Conservation (phyloP, 1,140 invertebrate species). For the Penaeus vannamei region DNA sequence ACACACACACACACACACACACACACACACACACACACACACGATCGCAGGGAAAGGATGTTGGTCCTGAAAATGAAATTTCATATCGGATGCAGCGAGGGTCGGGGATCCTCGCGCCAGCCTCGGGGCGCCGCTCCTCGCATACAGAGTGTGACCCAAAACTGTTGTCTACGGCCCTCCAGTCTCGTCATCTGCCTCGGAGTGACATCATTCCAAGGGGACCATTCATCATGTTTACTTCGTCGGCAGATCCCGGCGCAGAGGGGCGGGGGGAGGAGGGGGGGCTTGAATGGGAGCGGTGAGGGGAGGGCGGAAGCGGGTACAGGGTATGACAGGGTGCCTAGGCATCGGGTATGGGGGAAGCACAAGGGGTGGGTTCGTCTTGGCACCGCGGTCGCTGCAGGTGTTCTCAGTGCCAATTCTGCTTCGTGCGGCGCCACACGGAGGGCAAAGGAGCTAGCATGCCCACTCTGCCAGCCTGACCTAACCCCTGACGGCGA, state of each 20-base stretch:
- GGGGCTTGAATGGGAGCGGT: too few relatives aligned
- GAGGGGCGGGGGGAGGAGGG: too few relatives aligned
- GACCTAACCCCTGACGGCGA: too few relatives aligned
- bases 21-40: background rate
- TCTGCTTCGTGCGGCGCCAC: slow-evolving; percentile 3
- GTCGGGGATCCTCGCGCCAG: too few relatives aligned
- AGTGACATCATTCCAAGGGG: too few relatives aligned
- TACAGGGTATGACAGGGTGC: background rate
- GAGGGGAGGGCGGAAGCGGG: too few relatives aligned
- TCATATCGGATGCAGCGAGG: background rate
- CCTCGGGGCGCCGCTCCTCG: too few relatives aligned
- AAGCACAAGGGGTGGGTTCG: slow-evolving; percentile 1
- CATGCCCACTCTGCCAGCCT: background rate
- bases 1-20: background rate
- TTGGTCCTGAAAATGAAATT: background rate
- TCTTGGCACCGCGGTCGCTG: slow-evolving; percentile 21
- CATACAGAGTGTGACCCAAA: too few relatives aligned
- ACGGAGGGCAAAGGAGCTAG: slow-evolving; percentile 3
- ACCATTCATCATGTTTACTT: too few relatives aligned
- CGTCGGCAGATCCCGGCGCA: too few relatives aligned
- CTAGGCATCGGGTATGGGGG: background rate
- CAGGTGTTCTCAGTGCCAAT: slow-evolving; percentile 32
- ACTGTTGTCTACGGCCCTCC: too few relatives aligned
- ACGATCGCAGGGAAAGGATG: background rate
- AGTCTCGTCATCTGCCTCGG: too few relatives aligned